Evolutionary conservation across 2,113 vertebrate species (phyloP), one percentile per base, ranked within the genome.

Genomic region (Podilymbus podiceps): DNA sequence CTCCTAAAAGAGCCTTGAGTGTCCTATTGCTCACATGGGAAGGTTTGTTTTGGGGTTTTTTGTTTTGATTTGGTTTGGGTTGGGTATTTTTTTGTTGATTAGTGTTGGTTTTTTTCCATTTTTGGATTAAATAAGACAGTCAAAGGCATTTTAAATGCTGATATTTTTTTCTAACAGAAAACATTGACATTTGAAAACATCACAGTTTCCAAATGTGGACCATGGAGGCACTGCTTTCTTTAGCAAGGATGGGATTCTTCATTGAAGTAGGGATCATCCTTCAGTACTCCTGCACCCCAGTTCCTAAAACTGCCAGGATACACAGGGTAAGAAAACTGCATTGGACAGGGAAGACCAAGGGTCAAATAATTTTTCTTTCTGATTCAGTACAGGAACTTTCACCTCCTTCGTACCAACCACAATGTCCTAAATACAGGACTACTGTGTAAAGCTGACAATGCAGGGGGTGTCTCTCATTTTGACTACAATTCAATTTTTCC

Each of bases 91-190:
- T 52, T 49, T 15, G 6, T 60, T 74, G 30, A 9, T 33, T 53
- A 12, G 12, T 4, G 14, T 58, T 52, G 4, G 11, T n/a, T 40
- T 50, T 40, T 30, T 2, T 0, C 5, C 7, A 7, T 59, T 75
- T 67, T 25, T 10, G 25, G 6, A 9, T 82, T 58, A 47, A 77
- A 53, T 66, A 53, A 68, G 9, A 28, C 11, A 28, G 11, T 55
- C 17, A 55, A 68, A 69, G 4, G 1, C 1, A 59, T 85, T 87
- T 75, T 21, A 91, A 42, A 62, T 22, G 1, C 59, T 85, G 82
- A 1, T 66, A 0, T 21, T 15, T 47, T 47, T 42, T 79, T 81
- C 33, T 13, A 44, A 23, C 15, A 52, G 15, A 47, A 75, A 77
- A 46, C 0, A 0, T 2, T 62, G 28, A 31, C 25, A 8, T 50